Conservation (phyloP, 2,888 invertebrate genomes). For the Phragmatobia fuliginosa region DNA sequence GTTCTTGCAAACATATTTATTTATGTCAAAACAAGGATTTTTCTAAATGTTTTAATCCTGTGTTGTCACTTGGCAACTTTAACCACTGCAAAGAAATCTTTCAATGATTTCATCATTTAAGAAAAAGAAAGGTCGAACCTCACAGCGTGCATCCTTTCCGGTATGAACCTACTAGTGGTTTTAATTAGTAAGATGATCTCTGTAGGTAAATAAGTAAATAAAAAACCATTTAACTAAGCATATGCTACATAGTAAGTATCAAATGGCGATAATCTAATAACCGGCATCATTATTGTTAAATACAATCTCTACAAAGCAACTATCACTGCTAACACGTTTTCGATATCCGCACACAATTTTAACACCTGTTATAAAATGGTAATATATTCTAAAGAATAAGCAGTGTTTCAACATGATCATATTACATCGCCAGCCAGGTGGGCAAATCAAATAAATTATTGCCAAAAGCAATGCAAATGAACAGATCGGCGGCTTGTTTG, state of each 20-base stretch:
- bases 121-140: not conserved
- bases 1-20: not conserved
- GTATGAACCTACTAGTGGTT: not conserved
- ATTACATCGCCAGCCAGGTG: constrained; percentile 75
- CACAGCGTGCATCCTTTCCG: not conserved
- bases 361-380: constrained; percentile 40
- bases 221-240: not conserved
- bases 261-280: not conserved
- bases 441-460: constrained; percentile 53
- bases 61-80: not conserved
- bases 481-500: constrained; percentile 57
- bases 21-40: not conserved
- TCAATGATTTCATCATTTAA: not conserved
- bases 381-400: constrained; percentile 49
- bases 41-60: not conserved
- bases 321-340: not conserved
- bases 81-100: not conserved
- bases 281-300: not conserved
- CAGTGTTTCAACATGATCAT: constrained; percentile 72
- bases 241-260: not conserved
- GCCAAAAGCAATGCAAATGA: constrained; percentile 62
- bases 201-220: not conserved
- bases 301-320: not conserved
- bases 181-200: not conserved
- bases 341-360: not conserved